Percentiles rank a stretch among this genome's conserved stretches.
Evolutionary conservation across 2,888 invertebrate genomes (phyloP).

Genomic region (Ophonus ardosiacus): DNA sequence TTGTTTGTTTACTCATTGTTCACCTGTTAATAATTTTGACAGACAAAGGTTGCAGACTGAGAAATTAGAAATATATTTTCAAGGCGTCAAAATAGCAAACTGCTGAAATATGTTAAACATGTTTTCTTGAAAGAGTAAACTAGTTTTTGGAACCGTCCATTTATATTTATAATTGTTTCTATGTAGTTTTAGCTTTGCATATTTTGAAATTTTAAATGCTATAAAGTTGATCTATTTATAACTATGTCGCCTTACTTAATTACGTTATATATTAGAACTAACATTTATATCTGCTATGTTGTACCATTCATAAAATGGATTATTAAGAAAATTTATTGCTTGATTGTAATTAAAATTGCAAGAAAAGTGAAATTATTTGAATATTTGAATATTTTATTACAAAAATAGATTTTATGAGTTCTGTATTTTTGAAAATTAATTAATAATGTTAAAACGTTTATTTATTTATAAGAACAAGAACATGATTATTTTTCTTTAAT

Average conservation of each 20-base stretch:
- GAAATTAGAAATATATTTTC: neutral
- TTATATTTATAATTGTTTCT: neutral
- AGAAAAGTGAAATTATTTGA: too few species aligned
- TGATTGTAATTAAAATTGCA: neutral
- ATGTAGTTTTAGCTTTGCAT: neutral
- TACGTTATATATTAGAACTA: too few species aligned
- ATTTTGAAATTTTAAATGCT: neutral
- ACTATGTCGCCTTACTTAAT: too few species aligned
- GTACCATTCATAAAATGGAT: neutral
- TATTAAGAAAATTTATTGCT: neutral
- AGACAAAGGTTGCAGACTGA: neutral
- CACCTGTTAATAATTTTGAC: constrained; percentile 9
- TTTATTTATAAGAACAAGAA: too few species aligned
- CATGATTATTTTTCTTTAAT: too few species aligned
- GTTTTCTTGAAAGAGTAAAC: neutral
- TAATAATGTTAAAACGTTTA: too few species aligned
- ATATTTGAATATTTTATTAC: too few species aligned
- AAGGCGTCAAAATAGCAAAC: neutral
- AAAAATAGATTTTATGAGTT: too few species aligned
- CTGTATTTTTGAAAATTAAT: too few species aligned
- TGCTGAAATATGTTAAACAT: neutral
- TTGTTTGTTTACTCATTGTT: neutral
- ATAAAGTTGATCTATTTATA: neutral
- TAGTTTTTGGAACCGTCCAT: neutral
- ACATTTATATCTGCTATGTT: too few species aligned